Percentiles rank a stretch among this genome's conserved stretches.
These are phyloP conservation scores for Papio anubis DNA, from an alignment of 2,113 vertebrate genomes.

Conservation along the genomic window DNA sequence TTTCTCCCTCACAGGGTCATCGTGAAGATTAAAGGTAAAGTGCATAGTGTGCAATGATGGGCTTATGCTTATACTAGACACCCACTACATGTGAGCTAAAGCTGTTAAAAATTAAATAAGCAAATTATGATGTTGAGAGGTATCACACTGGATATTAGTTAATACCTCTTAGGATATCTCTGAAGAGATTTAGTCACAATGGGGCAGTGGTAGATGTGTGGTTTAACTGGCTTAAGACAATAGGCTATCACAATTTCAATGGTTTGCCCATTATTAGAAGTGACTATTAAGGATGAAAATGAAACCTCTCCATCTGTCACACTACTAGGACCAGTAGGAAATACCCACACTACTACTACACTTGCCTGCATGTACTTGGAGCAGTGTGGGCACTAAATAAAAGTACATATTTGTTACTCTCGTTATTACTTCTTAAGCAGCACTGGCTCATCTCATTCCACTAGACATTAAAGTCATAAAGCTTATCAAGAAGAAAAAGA, in stretches of 20 bases:
- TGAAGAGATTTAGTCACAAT: slow-evolving; percentile 34
- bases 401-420: not conserved
- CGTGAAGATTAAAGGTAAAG: not conserved
- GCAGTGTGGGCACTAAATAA: not conserved
- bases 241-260: not conserved
- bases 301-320: slow-evolving; percentile 35
- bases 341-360: too few relatives aligned
- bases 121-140: slow-evolving; percentile 1
- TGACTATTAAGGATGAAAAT: slow-evolving; percentile 52
- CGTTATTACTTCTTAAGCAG: not conserved
- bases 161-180: not conserved
- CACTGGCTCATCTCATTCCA: not conserved
- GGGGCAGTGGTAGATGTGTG: not conserved
- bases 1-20: not conserved
- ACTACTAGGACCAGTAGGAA: too few relatives aligned
- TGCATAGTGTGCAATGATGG: not conserved
- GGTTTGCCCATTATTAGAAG: not conserved
- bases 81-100: not conserved
- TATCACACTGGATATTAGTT: not conserved
- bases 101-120: slow-evolving; percentile 14
- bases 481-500: not conserved
- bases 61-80: not conserved
- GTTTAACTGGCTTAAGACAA: slow-evolving; percentile 22
- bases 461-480: not conserved
- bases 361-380: not conserved